These are phyloP conservation scores for Lasioglossum zephyrum DNA, from an alignment of 2,888 invertebrate genomes.

Conservation along the genomic window DNA sequence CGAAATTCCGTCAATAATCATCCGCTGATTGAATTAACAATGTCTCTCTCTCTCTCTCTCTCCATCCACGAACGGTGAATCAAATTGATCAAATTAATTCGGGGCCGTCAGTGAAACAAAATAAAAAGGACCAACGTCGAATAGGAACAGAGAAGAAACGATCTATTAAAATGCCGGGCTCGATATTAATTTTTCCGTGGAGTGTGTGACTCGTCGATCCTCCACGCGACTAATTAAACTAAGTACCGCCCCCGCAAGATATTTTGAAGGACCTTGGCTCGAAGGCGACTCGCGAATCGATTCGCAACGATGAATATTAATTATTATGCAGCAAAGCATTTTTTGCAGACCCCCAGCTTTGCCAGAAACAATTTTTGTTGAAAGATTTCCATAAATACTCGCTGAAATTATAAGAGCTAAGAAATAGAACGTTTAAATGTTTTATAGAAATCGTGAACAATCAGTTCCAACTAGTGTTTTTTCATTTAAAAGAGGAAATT, in stretches of 20 bases:
- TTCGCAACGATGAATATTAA: neutral
- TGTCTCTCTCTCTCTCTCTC: neutral
- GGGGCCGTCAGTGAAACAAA: neutral
- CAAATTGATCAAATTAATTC: conserved; percentile 26
- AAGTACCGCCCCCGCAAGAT: conserved; percentile 6
- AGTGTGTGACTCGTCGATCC: neutral
- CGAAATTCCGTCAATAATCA: conserved; percentile 66
- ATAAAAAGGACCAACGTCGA: neutral
- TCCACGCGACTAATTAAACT: conserved; percentile 40
- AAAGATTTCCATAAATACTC: neutral
- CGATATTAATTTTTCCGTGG: conserved; percentile 29
- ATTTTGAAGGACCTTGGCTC: conserved; percentile 8
- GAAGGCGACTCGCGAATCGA: neutral
- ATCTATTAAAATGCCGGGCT: conserved; percentile 2
- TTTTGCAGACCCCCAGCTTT: neutral
- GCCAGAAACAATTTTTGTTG: neutral
- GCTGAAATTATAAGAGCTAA: neutral
- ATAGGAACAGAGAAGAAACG: neutral
- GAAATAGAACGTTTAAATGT: neutral
- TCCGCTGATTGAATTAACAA: conserved; percentile 51
- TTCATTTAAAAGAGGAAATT: neutral
- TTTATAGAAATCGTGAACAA: neutral
- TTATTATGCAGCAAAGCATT: neutral
- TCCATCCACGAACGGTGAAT: neutral
- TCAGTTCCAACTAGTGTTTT: neutral